Evolutionary conservation across 1,140 invertebrate species (phyloP).

Genomic region (Drosophila lacertosa): DNA sequence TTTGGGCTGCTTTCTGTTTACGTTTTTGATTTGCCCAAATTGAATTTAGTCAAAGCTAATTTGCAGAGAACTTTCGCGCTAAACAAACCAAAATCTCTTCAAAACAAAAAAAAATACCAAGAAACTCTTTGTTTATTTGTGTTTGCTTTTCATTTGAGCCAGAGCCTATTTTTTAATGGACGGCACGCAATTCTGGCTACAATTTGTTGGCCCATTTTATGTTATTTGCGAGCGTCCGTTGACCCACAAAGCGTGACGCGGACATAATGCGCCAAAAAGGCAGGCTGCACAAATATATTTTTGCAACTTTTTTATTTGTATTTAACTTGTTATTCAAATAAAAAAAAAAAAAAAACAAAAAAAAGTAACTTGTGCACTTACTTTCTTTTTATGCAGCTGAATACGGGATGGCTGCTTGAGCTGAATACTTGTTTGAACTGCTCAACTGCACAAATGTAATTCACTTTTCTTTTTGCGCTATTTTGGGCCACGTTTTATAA

Average conservation of each 20-base stretch:
- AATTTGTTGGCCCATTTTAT: background rate
- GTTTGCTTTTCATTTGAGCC: no score
- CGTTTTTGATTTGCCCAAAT: slow-evolving; percentile 63
- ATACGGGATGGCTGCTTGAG: no score
- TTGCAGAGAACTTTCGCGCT: slow-evolving; percentile 47
- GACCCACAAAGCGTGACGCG: slow-evolving; percentile 53
- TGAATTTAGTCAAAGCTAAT: slow-evolving; percentile 66
- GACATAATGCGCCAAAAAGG: slow-evolving; percentile 48
- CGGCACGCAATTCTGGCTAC: no score
- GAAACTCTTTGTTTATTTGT: background rate
- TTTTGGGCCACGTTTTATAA: no score
- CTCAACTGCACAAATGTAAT: background rate
- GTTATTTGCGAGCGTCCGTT: slow-evolving; percentile 43
- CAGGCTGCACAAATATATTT: slow-evolving; percentile 34
- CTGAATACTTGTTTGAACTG: slow-evolving; percentile 5
- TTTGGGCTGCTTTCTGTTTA: slow-evolving; percentile 31
- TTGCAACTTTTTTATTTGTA: slow-evolving; percentile 9
- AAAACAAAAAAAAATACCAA: slow-evolving; percentile 20
- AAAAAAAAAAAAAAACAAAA: no score
- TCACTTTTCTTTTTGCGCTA: background rate
- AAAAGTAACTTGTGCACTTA: slow-evolving; percentile 26
- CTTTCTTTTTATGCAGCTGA: no score
- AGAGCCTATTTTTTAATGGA: no score
- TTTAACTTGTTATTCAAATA: no score
- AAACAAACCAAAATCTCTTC: slow-evolving; percentile 22